Percentiles rank a stretch among this genome's conserved stretches.
These are phyloP conservation scores for Felis catus DNA, from an alignment of 2,113 vertebrate species.

Conservation along the genomic window F.catus_Fca126_mat1.0 CM031416.1:7844001-7844500, in stretches of 20 bases:
- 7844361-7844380: neutral
- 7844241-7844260: neutral
- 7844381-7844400: neutral
- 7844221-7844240: neutral
- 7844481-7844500: neutral
- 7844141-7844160: neutral
- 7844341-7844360: neutral
- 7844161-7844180: neutral
- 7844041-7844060: too few relatives aligned
- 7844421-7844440: neutral
- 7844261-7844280: neutral
- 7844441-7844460: neutral
- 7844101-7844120: neutral
- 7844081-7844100: neutral
- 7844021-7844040: too few relatives aligned
- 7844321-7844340: too few relatives aligned
- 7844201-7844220: neutral
- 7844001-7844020: too few relatives aligned
- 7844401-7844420: neutral
- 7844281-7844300: neutral
- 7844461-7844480: neutral
- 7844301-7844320: too few relatives aligned
- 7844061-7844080: slow-evolving; percentile 29
- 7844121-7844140: neutral
- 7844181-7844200: neutral